phyloP scores from a whole-genome alignment of 2,797 vertebrate species.

The Macroramphosus scolopax region DNA sequence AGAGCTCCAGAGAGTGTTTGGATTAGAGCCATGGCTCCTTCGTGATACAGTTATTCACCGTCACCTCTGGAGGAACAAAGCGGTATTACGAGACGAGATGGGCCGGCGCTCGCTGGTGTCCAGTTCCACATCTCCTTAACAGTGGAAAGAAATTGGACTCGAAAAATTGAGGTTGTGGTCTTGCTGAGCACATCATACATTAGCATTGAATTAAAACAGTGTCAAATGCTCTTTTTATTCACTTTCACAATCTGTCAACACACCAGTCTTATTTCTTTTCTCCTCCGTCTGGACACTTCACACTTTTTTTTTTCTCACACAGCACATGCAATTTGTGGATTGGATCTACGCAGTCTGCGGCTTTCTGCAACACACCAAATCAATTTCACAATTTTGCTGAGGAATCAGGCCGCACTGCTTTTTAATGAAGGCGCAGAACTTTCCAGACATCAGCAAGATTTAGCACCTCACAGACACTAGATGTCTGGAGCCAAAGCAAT shows the following conservation, averaged over 20 bases:
- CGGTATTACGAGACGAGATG: too few relatives aligned
- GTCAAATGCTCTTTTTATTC: slow-evolving; percentile 16
- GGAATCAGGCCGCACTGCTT: slow-evolving; percentile 29
- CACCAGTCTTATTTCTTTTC: slow-evolving; percentile 12
- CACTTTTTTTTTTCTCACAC: slow-evolving; percentile 19
- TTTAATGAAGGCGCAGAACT: slow-evolving; percentile 33
- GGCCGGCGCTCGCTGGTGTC: too few relatives aligned
- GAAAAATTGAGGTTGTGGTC: slow-evolving; percentile 10
- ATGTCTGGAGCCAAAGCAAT: slow-evolving; percentile 12
- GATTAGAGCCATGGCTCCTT: too few relatives aligned
- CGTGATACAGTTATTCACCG: too few relatives aligned
- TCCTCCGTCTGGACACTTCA: slow-evolving; percentile 32
- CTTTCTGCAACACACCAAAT: slow-evolving; percentile 44
- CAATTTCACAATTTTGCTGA: slow-evolving; percentile 37
- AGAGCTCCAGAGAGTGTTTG: too few relatives aligned
- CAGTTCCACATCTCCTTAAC: too few relatives aligned
- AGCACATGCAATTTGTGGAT: slow-evolving; percentile 26
- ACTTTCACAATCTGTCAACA: slow-evolving; percentile 24
- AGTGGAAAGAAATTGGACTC: background rate
- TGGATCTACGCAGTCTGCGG: slow-evolving; percentile 35
- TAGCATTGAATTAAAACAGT: slow-evolving; percentile 2
- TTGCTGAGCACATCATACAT: slow-evolving; percentile 3
- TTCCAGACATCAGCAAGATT: slow-evolving; percentile 44
- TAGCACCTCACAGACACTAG: slow-evolving; percentile 18
- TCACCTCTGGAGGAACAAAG: too few relatives aligned